These are phyloP conservation scores for Brachyhypopomus gauderio DNA, from an alignment of 2,113 vertebrate genomes.

Conservation along the genomic window DNA sequence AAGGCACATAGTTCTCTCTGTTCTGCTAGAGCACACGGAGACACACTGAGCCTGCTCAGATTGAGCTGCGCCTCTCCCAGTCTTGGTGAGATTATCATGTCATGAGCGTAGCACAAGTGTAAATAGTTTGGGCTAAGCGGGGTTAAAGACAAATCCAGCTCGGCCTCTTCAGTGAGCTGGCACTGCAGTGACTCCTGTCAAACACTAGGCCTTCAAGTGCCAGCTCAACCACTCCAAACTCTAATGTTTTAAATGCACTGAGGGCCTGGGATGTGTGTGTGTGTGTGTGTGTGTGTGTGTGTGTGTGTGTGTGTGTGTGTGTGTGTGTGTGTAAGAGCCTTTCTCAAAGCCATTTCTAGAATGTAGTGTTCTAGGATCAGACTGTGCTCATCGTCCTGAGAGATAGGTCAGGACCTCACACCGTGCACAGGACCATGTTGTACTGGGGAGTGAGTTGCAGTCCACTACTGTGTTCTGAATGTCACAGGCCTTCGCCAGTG, in stretches of 20 bases:
- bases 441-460: conserved; percentile 14
- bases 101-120: conserved; percentile 40
- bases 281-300: neutral
- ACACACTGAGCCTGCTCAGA: conserved; percentile 7
- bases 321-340: neutral
- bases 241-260: conserved; percentile 1
- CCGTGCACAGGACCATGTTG: conserved; percentile 16
- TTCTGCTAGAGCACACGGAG: conserved; percentile 20
- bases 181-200: conserved; percentile 17
- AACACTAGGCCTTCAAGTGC: conserved; percentile 14
- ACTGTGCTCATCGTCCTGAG: neutral
- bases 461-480: conserved; percentile 42
- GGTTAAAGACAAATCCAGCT: conserved; percentile 45
- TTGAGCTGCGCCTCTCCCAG: conserved; percentile 19
- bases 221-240: neutral
- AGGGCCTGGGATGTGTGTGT: neutral
- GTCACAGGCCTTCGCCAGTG: conserved; percentile 23
- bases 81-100: conserved; percentile 34
- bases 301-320: neutral
- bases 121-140: conserved; percentile 47
- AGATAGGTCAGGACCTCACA: neutral
- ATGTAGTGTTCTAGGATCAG: conserved; percentile 16
- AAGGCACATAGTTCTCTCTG: neutral
- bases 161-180: conserved; percentile 43
- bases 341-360: neutral